A percentile compares a stretch with the other conserved stretches of the same genome.
Evolutionary conservation across 1,140 invertebrate species (phyloP).

Genomic region (Arctopsyche grandis): DNA sequence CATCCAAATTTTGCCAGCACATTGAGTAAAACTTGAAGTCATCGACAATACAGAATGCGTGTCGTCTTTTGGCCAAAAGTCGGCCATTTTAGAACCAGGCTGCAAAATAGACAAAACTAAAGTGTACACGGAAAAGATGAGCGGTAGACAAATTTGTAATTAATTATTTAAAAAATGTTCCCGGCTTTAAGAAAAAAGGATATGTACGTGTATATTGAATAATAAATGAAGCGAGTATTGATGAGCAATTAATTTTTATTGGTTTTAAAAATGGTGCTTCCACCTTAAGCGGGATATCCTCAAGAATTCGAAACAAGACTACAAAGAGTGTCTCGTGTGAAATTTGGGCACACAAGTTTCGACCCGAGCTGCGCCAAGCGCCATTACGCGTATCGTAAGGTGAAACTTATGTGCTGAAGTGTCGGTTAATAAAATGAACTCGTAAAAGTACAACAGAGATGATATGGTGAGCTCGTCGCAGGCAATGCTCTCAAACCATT

Average conservation of each 20-base stretch:
- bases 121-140: no score
- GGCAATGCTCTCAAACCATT: neutral
- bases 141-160: no score
- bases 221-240: no score
- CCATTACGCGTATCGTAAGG: neutral
- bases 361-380: neutral
- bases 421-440: constrained; percentile 34
- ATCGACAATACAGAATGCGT: no score
- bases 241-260: constrained; percentile 1
- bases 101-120: no score
- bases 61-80: no score
- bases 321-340: constrained; percentile 32
- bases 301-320: constrained; percentile 34
- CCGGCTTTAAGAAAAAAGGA: no score
- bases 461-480: constrained; percentile 9
- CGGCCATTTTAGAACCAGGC: no score
- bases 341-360: constrained; percentile 26
- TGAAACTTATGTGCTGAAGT: constrained; percentile 20
- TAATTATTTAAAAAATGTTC: no score
- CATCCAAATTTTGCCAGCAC: no score
- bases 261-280: constrained; percentile 26
- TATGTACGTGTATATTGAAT: no score
- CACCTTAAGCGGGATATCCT: constrained; percentile 34
- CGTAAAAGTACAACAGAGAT: constrained; percentile 30
- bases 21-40: no score